A percentile compares a stretch with the other conserved stretches of the same genome.
phyloP scores from a whole-genome alignment of 2,797 vertebrate species.

The Cossypha heuglini region DNA sequence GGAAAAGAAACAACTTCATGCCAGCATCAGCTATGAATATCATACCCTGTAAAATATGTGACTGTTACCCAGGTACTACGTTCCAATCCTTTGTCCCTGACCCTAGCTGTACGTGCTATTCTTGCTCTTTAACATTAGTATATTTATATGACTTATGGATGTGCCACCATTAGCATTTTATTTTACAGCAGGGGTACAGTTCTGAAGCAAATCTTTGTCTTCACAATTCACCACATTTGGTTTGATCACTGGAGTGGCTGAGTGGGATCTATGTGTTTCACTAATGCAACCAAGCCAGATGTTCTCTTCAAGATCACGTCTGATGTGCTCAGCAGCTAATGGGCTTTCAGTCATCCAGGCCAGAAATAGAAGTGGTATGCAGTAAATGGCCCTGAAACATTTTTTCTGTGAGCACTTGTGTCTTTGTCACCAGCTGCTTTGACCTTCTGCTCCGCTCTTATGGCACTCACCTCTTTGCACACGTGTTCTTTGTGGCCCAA shows the following conservation, averaged over 20 bases:
- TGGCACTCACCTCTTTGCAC: neutral
- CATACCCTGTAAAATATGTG: neutral
- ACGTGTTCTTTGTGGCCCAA: accelerated
- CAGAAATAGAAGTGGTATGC: neutral
- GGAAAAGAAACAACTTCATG: neutral
- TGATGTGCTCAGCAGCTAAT: neutral
- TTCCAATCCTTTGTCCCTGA: neutral
- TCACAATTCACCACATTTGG: neutral
- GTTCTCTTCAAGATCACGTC: neutral
- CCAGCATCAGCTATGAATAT: neutral
- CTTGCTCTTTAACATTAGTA: neutral
- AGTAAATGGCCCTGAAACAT: neutral
- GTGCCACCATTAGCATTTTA: neutral
- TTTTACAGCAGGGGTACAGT: neutral
- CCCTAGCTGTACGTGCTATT: neutral
- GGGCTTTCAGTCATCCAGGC: neutral
- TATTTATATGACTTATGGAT: neutral
- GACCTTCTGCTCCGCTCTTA: neutral
- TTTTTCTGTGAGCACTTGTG: neutral
- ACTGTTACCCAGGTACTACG: neutral
- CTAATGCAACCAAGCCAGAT: neutral
- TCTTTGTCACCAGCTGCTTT: neutral
- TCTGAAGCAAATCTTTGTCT: neutral
- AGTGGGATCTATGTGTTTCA: neutral
- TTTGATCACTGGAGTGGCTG: neutral